Conservation (phyloP, 1,140 invertebrate genomes). For the Anastatus disparis region DNA sequence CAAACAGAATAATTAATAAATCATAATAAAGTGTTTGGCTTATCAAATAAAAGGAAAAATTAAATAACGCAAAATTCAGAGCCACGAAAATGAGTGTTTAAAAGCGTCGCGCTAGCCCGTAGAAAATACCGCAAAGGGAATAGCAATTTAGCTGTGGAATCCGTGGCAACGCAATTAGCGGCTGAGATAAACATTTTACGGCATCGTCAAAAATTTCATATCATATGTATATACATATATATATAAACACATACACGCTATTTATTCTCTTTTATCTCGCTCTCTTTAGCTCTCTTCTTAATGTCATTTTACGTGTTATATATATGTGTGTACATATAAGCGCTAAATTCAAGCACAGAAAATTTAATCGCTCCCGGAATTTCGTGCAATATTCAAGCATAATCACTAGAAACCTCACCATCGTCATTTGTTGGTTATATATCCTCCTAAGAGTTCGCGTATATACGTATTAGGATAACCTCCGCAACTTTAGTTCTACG, state of each 20-base stretch:
- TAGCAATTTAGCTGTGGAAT: slow-evolving; percentile 33
- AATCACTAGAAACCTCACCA: slow-evolving; percentile 23
- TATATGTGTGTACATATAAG: too few relatives aligned
- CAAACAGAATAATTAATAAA: too few relatives aligned
- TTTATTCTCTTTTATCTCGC: too few relatives aligned
- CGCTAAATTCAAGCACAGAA: slow-evolving; percentile 19
- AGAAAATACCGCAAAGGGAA: slow-evolving; percentile 24
- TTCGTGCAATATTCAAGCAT: slow-evolving; percentile 38
- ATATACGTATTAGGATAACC: too few relatives aligned
- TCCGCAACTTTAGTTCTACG: too few relatives aligned
- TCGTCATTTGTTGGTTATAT: too few relatives aligned
- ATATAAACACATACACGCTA: not conserved
- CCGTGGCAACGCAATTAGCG: slow-evolving; percentile 24
- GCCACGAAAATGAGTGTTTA: not conserved
- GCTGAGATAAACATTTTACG: slow-evolving; percentile 27
- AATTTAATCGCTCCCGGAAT: slow-evolving; percentile 38
- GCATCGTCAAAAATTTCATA: slow-evolving; percentile 36
- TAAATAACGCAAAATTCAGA: not conserved
- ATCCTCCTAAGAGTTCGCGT: too few relatives aligned
- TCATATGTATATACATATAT: not conserved
- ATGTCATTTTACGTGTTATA: too few relatives aligned
- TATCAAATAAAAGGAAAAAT: too few relatives aligned
- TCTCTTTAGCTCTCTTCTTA: too few relatives aligned
- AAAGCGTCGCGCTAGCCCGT: too few relatives aligned
- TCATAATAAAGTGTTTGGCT: too few relatives aligned